These are phyloP conservation scores for Malthinus flaveolus DNA, from an alignment of 2,888 invertebrate genomes.

Conservation along the genomic window DNA sequence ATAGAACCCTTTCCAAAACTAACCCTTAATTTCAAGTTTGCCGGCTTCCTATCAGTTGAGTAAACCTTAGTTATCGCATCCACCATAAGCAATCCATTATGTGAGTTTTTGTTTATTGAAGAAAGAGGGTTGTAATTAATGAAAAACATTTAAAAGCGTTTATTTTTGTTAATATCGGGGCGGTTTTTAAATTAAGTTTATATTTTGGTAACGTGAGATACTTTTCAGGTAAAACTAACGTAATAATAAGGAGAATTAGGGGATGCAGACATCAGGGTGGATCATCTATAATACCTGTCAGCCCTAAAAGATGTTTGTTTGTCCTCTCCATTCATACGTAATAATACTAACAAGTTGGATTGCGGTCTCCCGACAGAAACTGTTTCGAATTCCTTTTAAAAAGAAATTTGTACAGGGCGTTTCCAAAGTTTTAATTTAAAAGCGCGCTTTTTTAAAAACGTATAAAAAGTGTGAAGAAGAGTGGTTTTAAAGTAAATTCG, in stretches of 20 bases:
- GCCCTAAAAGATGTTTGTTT: conserved; percentile 27
- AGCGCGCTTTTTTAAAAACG: no score
- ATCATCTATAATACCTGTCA: conserved; percentile 36
- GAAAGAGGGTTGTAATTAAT: conserved; percentile 2
- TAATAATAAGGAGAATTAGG: conserved; percentile 14
- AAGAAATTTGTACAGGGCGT: no score
- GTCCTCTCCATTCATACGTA: conserved; percentile 28
- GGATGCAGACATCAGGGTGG: conserved; percentile 31
- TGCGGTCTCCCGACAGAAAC: conserved; percentile 7
- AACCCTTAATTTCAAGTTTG: conserved; percentile 19
- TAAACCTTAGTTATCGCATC: conserved; percentile 24
- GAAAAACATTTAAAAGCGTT: background rate
- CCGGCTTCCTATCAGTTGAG: conserved; percentile 14
- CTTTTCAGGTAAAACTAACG: conserved; percentile 4
- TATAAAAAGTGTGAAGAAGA: no score
- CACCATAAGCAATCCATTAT: conserved; percentile 17
- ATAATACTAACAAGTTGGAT: conserved; percentile 32
- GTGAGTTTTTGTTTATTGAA: conserved; percentile 5
- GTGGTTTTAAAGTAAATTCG: no score
- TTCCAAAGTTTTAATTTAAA: no score
- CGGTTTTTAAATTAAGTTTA: no score
- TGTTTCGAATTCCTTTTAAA: no score
- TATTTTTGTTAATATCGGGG: no score
- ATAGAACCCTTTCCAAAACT: conserved; percentile 30
- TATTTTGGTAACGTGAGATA: background rate